These are phyloP conservation scores for Perccottus glenii DNA, from an alignment of 2,113 vertebrate species.

Conservation along the genomic window DNA sequence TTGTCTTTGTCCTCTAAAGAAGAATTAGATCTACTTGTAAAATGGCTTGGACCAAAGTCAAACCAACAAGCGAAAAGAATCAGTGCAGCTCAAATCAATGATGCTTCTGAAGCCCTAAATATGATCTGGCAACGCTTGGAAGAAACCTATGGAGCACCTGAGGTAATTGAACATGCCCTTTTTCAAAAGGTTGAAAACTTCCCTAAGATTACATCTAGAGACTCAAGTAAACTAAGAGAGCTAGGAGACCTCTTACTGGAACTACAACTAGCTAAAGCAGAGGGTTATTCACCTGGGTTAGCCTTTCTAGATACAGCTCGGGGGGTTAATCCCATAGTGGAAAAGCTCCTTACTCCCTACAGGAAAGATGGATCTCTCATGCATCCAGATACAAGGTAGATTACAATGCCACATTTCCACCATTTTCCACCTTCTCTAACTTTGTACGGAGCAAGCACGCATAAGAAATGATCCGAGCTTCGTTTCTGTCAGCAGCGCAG, in stretches of 20 bases:
- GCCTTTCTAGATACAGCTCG: not conserved
- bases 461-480: too few relatives aligned
- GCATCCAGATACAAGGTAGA: too few relatives aligned
- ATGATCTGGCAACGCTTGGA: not conserved
- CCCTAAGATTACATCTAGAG: not conserved
- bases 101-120: not conserved
- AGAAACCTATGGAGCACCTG: not conserved
- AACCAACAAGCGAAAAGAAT: not conserved
- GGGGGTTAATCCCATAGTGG: not conserved
- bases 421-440: too few relatives aligned
- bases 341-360: too few relatives aligned
- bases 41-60: not conserved
- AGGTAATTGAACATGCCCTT: not conserved
- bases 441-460: too few relatives aligned
- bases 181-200: not conserved
- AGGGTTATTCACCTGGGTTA: not conserved
- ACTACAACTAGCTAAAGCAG: constrained; percentile 1
- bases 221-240: not conserved
- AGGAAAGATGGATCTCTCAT: too few relatives aligned
- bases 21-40: constrained; percentile 2
- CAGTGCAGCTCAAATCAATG: not conserved
- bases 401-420: too few relatives aligned
- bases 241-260: not conserved
- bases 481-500: too few relatives aligned
- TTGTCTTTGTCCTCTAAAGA: not conserved